Evolutionary conservation across 1,140 invertebrate species (phyloP).

Genomic region (Pseudomyrmex cubaensis): DNA sequence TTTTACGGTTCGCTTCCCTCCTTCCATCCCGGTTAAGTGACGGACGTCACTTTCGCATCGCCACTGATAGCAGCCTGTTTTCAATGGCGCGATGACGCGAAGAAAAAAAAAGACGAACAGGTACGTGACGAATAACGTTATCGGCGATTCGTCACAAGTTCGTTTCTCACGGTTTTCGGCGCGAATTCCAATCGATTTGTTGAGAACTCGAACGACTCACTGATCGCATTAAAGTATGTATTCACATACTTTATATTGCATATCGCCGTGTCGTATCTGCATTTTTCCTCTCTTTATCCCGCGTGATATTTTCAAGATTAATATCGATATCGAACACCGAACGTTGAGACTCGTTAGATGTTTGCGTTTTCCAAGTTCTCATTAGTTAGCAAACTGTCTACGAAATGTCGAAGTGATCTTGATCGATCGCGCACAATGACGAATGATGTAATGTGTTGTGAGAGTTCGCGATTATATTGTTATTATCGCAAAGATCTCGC

Average conservation of each 20-base stretch:
- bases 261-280: too few species aligned
- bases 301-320: background rate
- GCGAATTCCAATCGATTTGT: constrained; percentile 56
- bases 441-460: constrained; percentile 1
- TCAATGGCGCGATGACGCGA: constrained; percentile 41
- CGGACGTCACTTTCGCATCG: constrained; percentile 30
- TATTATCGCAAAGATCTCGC: constrained; percentile 4
- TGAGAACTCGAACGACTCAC: constrained; percentile 4
- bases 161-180: background rate
- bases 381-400: background rate
- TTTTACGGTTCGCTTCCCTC: constrained; percentile 44
- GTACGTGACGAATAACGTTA: background rate
- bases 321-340: background rate
- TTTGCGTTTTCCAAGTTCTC: background rate
- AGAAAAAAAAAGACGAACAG: constrained; percentile 26
- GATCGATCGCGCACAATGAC: constrained; percentile 18
- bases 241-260: too few species aligned
- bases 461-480: constrained; percentile 2
- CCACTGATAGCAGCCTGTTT: constrained; percentile 42
- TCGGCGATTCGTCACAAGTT: constrained; percentile 13
- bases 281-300: background rate
- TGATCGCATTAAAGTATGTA: background rate
- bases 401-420: background rate
- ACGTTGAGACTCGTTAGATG: background rate
- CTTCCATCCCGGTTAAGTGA: background rate